A percentile compares a stretch with the other conserved stretches of the same genome.
Evolutionary conservation across 2,888 invertebrate species (phyloP).

Genomic region (Artemia sinica): DNA sequence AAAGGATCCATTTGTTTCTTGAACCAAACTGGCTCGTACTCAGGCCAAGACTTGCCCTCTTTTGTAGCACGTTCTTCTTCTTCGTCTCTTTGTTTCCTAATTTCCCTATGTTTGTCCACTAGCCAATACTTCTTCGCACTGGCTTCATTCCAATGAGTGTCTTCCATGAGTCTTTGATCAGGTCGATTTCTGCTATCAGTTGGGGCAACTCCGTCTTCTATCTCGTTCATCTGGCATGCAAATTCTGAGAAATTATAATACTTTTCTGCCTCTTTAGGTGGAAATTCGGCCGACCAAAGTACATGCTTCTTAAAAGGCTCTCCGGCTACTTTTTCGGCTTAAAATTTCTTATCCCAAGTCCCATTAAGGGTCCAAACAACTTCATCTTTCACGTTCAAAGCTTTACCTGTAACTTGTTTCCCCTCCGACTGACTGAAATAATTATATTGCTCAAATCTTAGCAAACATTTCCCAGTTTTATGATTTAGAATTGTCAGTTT

Average conservation of each 20-base stretch:
- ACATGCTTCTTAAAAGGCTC: too few species aligned
- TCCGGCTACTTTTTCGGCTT: constrained; percentile 38
- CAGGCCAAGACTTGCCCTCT: constrained; percentile 45
- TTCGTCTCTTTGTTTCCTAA: constrained; percentile 55
- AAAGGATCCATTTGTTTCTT: constrained; percentile 51
- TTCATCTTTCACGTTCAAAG: constrained; percentile 39
- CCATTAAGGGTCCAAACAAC: constrained; percentile 52
- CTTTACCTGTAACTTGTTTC: constrained; percentile 54
- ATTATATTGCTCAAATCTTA: constrained; percentile 93
- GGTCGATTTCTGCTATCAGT: constrained; percentile 83
- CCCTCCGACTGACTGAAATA: constrained; percentile 94
- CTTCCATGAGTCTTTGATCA: constrained; percentile 94
- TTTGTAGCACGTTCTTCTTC: constrained; percentile 46
- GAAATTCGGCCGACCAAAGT: constrained; percentile 15
- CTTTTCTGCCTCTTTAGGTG: constrained; percentile 44
- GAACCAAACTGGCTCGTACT: constrained; percentile 77
- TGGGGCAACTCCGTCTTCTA: constrained; percentile 75
- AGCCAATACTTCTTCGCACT: constrained; percentile 64
- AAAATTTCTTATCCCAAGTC: constrained; percentile 89
- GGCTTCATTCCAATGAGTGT: constrained; percentile 76
- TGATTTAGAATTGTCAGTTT: constrained; percentile 63
- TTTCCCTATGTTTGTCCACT: constrained; percentile 85
- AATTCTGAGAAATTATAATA: constrained; percentile 88
- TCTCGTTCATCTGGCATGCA: constrained; percentile 90
- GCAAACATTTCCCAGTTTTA: constrained; percentile 72